Evolutionary conservation across 2,113 vertebrate genomes (phyloP).

Genomic region (Nyctibius bracteatus): DNA sequence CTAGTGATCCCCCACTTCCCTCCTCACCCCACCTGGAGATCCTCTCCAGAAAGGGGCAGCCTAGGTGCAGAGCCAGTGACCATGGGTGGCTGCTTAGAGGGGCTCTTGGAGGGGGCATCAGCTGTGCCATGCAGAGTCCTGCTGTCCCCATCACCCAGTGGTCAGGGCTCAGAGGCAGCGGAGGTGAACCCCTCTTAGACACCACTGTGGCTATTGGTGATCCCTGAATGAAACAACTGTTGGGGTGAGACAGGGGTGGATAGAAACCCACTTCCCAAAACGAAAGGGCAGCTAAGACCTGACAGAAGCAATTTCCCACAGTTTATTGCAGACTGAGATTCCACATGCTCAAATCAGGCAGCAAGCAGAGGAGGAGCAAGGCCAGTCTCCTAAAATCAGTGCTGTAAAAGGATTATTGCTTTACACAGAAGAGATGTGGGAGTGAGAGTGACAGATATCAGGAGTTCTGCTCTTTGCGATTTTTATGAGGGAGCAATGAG

Average conservation of each 20-base stretch:
- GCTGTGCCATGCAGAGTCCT: neutral
- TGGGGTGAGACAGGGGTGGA: neutral
- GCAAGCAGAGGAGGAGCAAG: neutral
- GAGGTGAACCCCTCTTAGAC: neutral
- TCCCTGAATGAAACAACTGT: neutral
- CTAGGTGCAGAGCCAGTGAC: neutral
- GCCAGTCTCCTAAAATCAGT: neutral
- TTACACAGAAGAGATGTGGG: neutral
- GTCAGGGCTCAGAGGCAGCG: accelerated
- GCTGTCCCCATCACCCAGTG: accelerated
- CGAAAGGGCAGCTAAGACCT: neutral
- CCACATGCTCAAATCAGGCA: accelerated
- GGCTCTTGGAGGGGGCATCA: neutral
- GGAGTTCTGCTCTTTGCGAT: neutral
- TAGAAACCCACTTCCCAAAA: neutral
- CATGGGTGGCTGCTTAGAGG: neutral
- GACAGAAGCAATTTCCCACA: neutral
- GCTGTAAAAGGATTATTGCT: neutral
- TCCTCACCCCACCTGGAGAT: neutral
- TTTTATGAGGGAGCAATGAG: neutral
- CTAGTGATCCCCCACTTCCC: neutral
- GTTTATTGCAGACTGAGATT: neutral
- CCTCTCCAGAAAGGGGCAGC: neutral
- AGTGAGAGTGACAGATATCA: accelerated
- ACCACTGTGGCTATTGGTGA: neutral